Conservation (phyloP, 2,888 invertebrate species). For the Scaptomyza tumidula region DNA sequence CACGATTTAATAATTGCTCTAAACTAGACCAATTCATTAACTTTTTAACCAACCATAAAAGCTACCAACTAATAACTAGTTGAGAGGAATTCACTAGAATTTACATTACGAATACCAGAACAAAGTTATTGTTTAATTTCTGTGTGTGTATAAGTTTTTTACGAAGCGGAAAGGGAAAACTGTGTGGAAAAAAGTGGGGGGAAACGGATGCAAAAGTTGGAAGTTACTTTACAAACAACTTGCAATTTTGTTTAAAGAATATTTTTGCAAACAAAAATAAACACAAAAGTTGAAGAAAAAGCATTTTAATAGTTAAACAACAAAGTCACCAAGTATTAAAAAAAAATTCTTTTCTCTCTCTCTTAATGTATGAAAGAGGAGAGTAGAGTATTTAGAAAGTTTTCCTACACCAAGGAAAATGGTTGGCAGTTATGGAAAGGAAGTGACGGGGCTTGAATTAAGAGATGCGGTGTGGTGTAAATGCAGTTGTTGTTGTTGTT, state of each 20-base stretch:
- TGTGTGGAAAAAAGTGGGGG: neutral
- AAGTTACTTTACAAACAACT: slow-evolving; percentile 17
- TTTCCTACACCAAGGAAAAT: slow-evolving; percentile 41
- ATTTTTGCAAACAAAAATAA: slow-evolving; percentile 12
- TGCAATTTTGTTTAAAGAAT: slow-evolving; percentile 36
- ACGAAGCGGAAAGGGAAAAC: slow-evolving; percentile 21
- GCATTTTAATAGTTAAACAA: slow-evolving; percentile 54
- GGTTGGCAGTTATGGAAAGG: slow-evolving; percentile 46
- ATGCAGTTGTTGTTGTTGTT: neutral
- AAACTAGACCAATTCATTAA: slow-evolving; percentile 19
- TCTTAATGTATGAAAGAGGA: neutral
- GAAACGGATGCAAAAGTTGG: neutral
- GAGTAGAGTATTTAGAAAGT: slow-evolving; percentile 50
- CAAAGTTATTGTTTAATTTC: slow-evolving; percentile 43
- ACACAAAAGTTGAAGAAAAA: slow-evolving; percentile 29
- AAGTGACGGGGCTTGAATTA: slow-evolving; percentile 39
- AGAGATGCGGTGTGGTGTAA: neutral
- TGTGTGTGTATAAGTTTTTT: neutral
- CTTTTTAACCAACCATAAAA: slow-evolving; percentile 16
- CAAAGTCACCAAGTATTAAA: slow-evolving; percentile 29
- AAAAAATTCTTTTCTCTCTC: neutral
- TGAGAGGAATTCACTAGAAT: slow-evolving; percentile 23
- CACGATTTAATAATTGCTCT: neutral
- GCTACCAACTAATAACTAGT: neutral
- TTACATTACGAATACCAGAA: slow-evolving; percentile 19